Conservation (phyloP, 2,113 vertebrate species). For the Uria aalge region DNA sequence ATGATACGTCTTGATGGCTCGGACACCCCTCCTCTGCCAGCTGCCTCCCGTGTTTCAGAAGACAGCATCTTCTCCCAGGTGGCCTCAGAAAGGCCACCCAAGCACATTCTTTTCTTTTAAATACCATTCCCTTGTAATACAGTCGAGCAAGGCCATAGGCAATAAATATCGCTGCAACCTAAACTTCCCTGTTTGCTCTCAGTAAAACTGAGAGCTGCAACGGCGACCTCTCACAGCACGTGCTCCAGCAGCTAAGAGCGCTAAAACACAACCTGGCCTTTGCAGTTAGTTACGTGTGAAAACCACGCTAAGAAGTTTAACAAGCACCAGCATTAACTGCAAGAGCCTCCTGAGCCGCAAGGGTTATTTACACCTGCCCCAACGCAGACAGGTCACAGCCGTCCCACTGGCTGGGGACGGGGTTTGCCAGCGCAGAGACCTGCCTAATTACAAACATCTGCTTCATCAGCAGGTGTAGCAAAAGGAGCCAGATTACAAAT, state of each 20-base stretch:
- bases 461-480: background rate
- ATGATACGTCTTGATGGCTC: fast-evolving
- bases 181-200: background rate
- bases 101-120: background rate
- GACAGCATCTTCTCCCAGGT: background rate
- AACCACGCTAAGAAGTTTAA: background rate
- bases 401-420: background rate
- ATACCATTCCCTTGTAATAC: background rate
- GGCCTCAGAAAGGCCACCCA: background rate
- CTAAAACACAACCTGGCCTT: background rate
- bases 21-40: background rate
- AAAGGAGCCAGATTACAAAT: background rate
- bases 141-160: fast-evolving
- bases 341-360: background rate
- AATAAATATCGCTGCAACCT: background rate
- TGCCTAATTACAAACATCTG: background rate
- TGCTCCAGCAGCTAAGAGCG: background rate
- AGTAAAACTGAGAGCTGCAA: background rate
- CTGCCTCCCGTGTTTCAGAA: background rate
- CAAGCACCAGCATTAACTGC: background rate
- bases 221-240: background rate
- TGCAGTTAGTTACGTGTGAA: background rate
- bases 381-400: background rate
- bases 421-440: background rate
- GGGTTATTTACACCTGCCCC: background rate